Evolutionary conservation across 1,140 invertebrate species (phyloP).

Genomic region (Magallana angulata): DNA sequence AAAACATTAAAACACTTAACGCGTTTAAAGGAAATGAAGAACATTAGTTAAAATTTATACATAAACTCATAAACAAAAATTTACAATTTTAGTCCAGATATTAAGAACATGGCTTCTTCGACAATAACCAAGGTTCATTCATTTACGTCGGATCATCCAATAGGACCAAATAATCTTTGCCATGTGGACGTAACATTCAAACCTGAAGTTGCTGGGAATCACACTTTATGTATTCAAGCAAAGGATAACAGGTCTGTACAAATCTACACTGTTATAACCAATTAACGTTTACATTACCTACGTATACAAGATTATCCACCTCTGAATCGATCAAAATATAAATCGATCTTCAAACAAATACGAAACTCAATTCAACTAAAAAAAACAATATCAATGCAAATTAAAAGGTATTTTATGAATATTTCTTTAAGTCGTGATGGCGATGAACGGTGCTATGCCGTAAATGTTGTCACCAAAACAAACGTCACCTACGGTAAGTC

Average conservation of each 20-base stretch:
- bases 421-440: not conserved
- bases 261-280: too few relatives aligned
- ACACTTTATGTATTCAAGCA: slow-evolving; percentile 2
- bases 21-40: too few relatives aligned
- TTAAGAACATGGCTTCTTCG: not conserved
- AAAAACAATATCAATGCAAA: too few relatives aligned
- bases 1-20: too few relatives aligned
- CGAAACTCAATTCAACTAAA: too few relatives aligned
- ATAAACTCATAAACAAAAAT: too few relatives aligned
- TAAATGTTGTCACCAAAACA: not conserved
- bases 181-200: slow-evolving; percentile 5
- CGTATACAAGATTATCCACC: too few relatives aligned
- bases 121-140: not conserved
- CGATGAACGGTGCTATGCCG: not conserved
- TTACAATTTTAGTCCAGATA: not conserved
- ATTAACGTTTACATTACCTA: too few relatives aligned
- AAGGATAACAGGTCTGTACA: not conserved
- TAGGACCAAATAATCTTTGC: not conserved
- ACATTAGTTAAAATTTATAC: too few relatives aligned
- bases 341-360: too few relatives aligned
- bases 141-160: slow-evolving; percentile 2
- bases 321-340: too few relatives aligned
- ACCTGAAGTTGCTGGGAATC: not conserved
- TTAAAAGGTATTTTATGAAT: not conserved
- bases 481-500: slow-evolving; percentile 3